phyloP scores from a whole-genome alignment of 1,140 invertebrate species.

The Ericerus pela region DNA sequence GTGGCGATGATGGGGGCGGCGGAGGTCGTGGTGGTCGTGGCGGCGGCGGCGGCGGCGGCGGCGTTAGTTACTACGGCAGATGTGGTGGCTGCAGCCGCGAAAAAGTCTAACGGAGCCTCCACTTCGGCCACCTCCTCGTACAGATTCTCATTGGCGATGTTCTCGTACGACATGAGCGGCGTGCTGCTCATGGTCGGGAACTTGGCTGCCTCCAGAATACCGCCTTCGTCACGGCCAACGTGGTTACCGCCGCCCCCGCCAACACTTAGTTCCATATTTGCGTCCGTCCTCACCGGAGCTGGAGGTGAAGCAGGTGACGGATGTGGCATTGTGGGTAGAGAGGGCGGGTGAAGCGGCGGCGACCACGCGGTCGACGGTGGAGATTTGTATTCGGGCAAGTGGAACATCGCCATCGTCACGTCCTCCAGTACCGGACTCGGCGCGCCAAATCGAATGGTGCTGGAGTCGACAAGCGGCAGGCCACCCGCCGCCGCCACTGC shows the following conservation, averaged over 20 bases:
- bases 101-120: not conserved
- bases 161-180: not conserved
- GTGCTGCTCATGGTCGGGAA: not conserved
- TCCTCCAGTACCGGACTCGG: too few species aligned
- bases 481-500: too few species aligned
- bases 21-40: slow-evolving; percentile 37
- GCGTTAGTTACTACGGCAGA: not conserved
- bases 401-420: too few species aligned
- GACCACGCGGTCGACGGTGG: not conserved
- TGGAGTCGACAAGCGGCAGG: too few species aligned
- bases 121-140: not conserved
- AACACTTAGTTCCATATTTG: not conserved
- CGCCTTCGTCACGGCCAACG: not conserved
- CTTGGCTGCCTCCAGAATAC: not conserved
- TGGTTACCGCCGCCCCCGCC: not conserved
- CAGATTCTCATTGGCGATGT: not conserved
- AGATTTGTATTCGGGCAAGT: too few species aligned
- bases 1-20: not conserved
- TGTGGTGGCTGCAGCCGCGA: not conserved
- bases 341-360: not conserved
- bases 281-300: not conserved
- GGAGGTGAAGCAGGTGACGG: not conserved
- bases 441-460: too few species aligned
- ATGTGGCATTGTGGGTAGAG: not conserved
- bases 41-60: slow-evolving; percentile 35